Evolutionary conservation across 2,797 vertebrate genomes (phyloP), one percentile per base, ranked within the genome.

Genomic region (Otolemur crassicaudatus): DNA sequence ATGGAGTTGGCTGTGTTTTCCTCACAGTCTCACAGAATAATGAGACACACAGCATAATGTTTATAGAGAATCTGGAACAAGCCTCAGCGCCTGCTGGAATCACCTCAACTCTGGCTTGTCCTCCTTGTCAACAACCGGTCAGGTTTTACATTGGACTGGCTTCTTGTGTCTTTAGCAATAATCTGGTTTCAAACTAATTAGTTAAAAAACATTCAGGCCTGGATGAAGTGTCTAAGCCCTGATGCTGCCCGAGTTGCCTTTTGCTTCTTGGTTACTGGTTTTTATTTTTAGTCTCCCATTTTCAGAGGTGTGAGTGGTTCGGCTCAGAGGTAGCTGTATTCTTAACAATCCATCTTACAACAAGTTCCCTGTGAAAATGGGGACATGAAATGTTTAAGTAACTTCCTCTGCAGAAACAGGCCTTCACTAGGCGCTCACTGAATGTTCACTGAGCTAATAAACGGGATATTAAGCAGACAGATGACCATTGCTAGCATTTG

Each of bases 41-140:
- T 43, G 94, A 98, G 96, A 83, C 87, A 0, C 63, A 88, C 95
- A 97, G 94, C 94, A 87, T 95, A 95, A 56, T 94, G 91, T 97
- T 97, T 96, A 97, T 86, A 85, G 93, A 97, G 77, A 84, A 96
- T 92, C 77, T 53, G 91, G 86, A 97, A 93, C 95, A 97, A 97
- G 73, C 92, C 27, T 3, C 76, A 91, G 95, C 93, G 58, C 69
- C 37, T 79, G 56, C 86, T 86, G 17, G 31, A 27, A 95, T 84
- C 97, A 85, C 67, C 97, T 95, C 76, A 92, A 73, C 93, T 93
- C 40, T n/a, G 84, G 72, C 93, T 14, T 37, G 86, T 94, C 96
- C 91, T 76, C 61, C 56, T 94, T 77, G n/a, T 91, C 85, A 67
- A 60, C 40, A 56, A n/a, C 27, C 16, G 17, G 40, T 96, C 92